phyloP scores from a whole-genome alignment of 2,113 vertebrate species.

The Myotis yumanensis region DNA sequence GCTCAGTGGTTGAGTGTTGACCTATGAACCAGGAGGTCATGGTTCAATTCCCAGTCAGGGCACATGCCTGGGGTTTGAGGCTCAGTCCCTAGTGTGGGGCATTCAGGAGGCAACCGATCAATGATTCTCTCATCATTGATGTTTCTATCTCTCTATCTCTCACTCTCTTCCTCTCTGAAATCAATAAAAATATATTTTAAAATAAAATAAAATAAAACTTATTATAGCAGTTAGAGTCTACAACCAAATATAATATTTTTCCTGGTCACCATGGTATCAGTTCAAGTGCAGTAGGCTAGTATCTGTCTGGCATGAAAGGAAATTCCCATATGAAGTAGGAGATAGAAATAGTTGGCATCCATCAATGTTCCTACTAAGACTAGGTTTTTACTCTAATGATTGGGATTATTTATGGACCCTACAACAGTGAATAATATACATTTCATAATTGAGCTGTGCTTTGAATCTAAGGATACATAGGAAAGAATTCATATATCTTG shows the following conservation, averaged over 20 bases:
- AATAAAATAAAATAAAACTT: not conserved
- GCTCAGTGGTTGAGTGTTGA: too few species aligned
- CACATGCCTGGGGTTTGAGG: too few species aligned
- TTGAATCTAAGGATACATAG: not conserved
- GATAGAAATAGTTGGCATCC: not conserved
- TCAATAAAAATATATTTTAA: too few species aligned
- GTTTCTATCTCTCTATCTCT: too few species aligned
- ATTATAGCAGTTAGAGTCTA: not conserved
- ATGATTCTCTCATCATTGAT: too few species aligned
- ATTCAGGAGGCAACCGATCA: too few species aligned
- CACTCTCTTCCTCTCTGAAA: too few species aligned
- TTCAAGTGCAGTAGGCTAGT: not conserved
- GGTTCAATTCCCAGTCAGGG: too few species aligned
- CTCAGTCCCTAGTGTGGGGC: too few species aligned
- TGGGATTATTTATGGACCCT: not conserved
- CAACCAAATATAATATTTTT: not conserved
- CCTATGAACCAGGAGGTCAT: too few species aligned
- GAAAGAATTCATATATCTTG: not conserved
- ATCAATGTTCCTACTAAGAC: not conserved
- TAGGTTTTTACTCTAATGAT: not conserved
- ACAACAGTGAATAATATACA: not conserved
- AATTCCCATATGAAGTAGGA: not conserved
- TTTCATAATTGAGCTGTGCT: not conserved
- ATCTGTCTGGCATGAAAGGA: not conserved
- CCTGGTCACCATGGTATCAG: not conserved